phyloP scores from a whole-genome alignment of 2,888 invertebrate genomes.

The Papilio demoleus region DNA sequence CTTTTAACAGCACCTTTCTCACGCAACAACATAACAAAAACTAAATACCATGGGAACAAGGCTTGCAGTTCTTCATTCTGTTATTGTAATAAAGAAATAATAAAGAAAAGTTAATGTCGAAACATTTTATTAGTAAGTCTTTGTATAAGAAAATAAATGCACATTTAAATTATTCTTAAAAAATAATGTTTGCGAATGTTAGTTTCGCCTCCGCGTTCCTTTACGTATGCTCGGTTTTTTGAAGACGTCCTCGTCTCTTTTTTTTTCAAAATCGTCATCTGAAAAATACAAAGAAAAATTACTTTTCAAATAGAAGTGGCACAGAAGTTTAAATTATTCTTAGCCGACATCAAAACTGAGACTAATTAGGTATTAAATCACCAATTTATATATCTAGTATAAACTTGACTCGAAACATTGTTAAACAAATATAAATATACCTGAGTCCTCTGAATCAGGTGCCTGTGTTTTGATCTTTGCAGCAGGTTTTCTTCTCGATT shows the following conservation, averaged over 20 bases:
- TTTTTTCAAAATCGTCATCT: conserved; percentile 72
- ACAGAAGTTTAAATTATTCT: no score
- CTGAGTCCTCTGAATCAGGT: conserved; percentile 72
- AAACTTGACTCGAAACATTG: background rate
- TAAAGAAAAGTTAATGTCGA: background rate
- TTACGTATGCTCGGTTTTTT: conserved; percentile 74
- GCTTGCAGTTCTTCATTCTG: no score
- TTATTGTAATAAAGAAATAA: background rate
- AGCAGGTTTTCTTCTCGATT: conserved; percentile 65
- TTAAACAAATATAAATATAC: conserved; percentile 50
- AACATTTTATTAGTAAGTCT: background rate
- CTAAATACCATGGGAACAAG: no score
- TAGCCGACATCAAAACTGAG: no score
- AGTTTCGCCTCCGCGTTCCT: conserved; percentile 68
- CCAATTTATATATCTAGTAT: background rate
- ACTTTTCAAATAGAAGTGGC: background rate
- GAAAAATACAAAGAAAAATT: conserved; percentile 45
- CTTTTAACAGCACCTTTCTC: no score
- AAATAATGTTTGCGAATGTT: conserved; percentile 38
- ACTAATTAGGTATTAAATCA: background rate
- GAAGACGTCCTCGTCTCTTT: conserved; percentile 70
- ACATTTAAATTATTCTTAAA: conserved; percentile 17
- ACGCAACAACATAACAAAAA: no score
- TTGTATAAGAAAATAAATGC: background rate
- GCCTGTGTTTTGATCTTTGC: conserved; percentile 54